These are phyloP conservation scores for Phenganax subtilis DNA, from an alignment of 92 coral and sea anemone species.

Conservation along the genomic window DNA sequence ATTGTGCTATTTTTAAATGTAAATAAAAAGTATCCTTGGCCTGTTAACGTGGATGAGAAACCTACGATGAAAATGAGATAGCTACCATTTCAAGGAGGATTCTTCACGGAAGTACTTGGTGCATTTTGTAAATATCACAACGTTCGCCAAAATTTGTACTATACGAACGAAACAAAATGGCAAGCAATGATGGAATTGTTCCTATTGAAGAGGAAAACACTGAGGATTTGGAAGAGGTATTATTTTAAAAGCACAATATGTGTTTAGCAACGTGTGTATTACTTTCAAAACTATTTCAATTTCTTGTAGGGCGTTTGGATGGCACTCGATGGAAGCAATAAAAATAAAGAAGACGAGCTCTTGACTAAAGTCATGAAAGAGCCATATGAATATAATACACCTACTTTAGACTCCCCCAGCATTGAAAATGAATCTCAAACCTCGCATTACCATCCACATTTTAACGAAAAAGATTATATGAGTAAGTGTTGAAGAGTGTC, in stretches of 20 bases:
- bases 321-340: constrained; percentile 47
- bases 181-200: not conserved
- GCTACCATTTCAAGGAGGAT: not conserved
- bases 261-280: not conserved
- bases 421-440: constrained; percentile 52
- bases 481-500: constrained; percentile 44
- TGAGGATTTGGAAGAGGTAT: constrained; percentile 19
- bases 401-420: constrained; percentile 37
- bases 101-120: not conserved
- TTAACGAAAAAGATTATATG: constrained; percentile 76
- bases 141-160: not conserved
- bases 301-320: constrained; percentile 43
- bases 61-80: not conserved
- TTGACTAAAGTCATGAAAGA: constrained; percentile 68
- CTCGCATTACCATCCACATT: constrained; percentile 67
- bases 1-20: not conserved
- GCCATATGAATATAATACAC: constrained; percentile 59
- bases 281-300: not conserved
- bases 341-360: constrained; percentile 26
- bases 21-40: not conserved
- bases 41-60: not conserved
- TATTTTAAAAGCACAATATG: not conserved
- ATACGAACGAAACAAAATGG: not conserved
- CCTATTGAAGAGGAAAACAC: not conserved
- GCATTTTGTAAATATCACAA: not conserved